Evolutionary conservation across 2,797 vertebrate genomes (phyloP).

Genomic region (Gadopsis marmoratus): DNA sequence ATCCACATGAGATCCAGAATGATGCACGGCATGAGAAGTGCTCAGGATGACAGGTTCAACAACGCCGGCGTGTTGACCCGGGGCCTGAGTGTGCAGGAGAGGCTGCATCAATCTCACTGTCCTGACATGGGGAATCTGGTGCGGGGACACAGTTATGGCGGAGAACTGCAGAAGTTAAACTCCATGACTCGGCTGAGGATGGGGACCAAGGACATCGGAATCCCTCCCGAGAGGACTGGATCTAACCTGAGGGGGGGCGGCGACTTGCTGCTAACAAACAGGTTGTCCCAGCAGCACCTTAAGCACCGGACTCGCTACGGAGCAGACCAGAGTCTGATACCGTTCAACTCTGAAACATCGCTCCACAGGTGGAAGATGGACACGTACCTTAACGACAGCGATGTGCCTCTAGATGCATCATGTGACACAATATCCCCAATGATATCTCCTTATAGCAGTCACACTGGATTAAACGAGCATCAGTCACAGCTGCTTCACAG

Average conservation of each 20-base stretch:
- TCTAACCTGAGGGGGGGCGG: slow-evolving; percentile 58
- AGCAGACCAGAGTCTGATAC: slow-evolving; percentile 90
- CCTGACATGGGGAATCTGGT: slow-evolving; percentile 85
- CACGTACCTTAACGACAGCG: slow-evolving; percentile 86
- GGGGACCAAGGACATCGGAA: slow-evolving; percentile 84
- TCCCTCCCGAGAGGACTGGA: slow-evolving; percentile 68
- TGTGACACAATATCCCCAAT: slow-evolving; percentile 72
- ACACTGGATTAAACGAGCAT: slow-evolving; percentile 66
- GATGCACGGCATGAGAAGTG: slow-evolving; percentile 48
- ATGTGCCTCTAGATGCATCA: slow-evolving; percentile 44
- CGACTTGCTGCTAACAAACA: slow-evolving; percentile 32
- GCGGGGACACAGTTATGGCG: slow-evolving; percentile 92
- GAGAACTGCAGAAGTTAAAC: slow-evolving; percentile 88
- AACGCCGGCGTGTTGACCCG: slow-evolving; percentile 78
- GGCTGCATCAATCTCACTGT: slow-evolving; percentile 85
- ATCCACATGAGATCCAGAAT: slow-evolving; percentile 81
- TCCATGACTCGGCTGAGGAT: slow-evolving; percentile 79
- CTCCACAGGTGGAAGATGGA: slow-evolving; percentile 92
- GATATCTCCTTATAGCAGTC: slow-evolving; percentile 66
- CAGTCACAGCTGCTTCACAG: slow-evolving; percentile 61
- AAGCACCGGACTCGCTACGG: slow-evolving; percentile 88
- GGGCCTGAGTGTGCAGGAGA: slow-evolving; percentile 86
- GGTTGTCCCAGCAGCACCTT: slow-evolving; percentile 77
- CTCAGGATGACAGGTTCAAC: slow-evolving; percentile 74
- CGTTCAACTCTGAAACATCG: slow-evolving; percentile 91